phyloP scores from a whole-genome alignment of 2,113 vertebrate genomes.

The Lota lota region DNA sequence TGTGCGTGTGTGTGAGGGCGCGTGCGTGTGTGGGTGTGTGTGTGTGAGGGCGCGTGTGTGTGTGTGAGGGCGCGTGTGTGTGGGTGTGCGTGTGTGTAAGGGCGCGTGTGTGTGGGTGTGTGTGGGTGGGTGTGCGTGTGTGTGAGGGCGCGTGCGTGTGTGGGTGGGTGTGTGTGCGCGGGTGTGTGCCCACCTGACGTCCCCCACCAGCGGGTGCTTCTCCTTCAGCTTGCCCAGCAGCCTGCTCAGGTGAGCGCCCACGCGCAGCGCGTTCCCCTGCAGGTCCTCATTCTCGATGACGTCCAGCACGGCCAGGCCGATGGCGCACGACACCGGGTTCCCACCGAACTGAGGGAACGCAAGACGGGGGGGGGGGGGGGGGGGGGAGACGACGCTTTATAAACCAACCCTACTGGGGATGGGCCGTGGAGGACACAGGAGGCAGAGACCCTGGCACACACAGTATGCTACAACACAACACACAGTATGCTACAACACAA shows the following conservation, averaged over 20 bases:
- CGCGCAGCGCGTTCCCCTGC: conserved; percentile 80
- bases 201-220: conserved; percentile 87
- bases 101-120: neutral
- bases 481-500: too few species aligned
- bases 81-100: neutral
- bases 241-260: conserved; percentile 80
- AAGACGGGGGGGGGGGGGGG: conserved; percentile 9
- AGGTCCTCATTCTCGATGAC: conserved; percentile 90
- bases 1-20: too few species aligned
- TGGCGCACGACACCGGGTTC: conserved; percentile 94
- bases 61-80: neutral
- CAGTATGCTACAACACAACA: too few species aligned
- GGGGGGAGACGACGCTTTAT: too few species aligned
- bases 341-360: conserved; percentile 84
- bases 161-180: conserved; percentile 2
- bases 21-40: too few species aligned
- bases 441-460: too few species aligned
- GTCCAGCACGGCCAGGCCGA: conserved; percentile 88
- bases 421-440: too few species aligned
- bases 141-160: neutral
- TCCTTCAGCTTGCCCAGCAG: conserved; percentile 81
- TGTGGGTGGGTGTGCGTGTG: neutral
- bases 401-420: too few species aligned
- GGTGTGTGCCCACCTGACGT: conserved; percentile 76
- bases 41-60: too few species aligned